phyloP scores from a whole-genome alignment of 2,797 vertebrate species.

The Cygnus olor region DNA sequence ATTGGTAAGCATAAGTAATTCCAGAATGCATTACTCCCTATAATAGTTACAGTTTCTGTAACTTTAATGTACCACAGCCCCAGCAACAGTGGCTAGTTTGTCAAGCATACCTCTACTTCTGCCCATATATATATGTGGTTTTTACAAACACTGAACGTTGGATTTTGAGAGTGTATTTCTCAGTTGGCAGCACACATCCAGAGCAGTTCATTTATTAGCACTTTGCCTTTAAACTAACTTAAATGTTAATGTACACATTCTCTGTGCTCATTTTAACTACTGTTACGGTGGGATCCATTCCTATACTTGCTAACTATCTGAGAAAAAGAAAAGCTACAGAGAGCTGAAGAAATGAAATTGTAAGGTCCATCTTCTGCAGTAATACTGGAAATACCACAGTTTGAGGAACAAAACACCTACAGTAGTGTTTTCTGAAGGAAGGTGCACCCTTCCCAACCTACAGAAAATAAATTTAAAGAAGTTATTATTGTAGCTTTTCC shows the following conservation, averaged over 20 bases:
- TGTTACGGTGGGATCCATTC: not conserved
- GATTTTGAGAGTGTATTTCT: not conserved
- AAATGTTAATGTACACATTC: not conserved
- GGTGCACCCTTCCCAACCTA: not conserved
- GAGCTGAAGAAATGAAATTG: not conserved
- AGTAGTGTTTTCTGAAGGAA: not conserved
- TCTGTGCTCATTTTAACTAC: not conserved
- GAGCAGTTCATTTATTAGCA: not conserved
- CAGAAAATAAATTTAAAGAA: not conserved
- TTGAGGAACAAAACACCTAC: not conserved
- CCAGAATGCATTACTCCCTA: not conserved
- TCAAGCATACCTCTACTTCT: not conserved
- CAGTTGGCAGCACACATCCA: not conserved
- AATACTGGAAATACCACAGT: not conserved
- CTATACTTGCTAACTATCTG: not conserved
- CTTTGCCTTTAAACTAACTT: not conserved
- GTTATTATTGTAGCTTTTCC: not conserved
- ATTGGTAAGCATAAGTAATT: not conserved
- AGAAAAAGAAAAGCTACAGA: not conserved
- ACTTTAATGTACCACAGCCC: not conserved
- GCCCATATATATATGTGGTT: not conserved
- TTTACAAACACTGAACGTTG: not conserved
- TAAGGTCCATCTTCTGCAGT: not conserved
- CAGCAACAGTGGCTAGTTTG: not conserved
- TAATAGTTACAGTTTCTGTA: not conserved